Base-by-base conservation (phyloP, 2,113 vertebrate genomes). In the Chiloscyllium plagiosum region DNA sequence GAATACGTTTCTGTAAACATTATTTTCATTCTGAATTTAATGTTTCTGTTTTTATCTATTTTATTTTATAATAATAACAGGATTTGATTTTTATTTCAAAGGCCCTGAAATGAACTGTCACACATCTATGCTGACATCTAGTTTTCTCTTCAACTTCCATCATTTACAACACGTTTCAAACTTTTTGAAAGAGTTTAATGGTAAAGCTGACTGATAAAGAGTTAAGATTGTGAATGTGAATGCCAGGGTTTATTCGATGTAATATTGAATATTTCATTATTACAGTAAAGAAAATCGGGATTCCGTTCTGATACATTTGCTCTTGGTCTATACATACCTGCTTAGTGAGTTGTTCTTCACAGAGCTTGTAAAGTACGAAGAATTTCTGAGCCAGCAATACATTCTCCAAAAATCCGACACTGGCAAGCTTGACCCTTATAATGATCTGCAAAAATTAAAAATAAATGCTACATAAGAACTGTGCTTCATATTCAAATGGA, bases 391-490 rank as follows among this genome's bases (percentile, higher is more conserved):
- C 97, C 96, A 99, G 97, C 22, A 98, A 78, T 37, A 98, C 97
- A 52, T 98, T 99, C 17, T 99, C 98, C 96, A 98, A 98, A 97
- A 99, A 99, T 96, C 98, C 98, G 0, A 98, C 98, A 96, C 98
- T 98, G 96, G 98, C 98, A 96, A 99, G 98, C 96, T 99, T 99
- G 94, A 99, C 98, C 96, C 98, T 97, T 98, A 99, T 98, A 97
- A 99, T 99, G 96, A 99, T 99, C 98, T 98, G 97, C 96, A 97
- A 97, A 92, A 96, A 4, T 10, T 61, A 61, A 92, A 61, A n/a
- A 76, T 4, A 15, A 22, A 69, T 78, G 78, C 42, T 85, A 42
- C 24, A 42, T 68, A 94, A 19, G 1, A 94, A 37, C 65, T n/a
- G 20, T 66, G 20, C n/a, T 94, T 94, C n/a, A 69, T 47, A 42